A percentile compares a stretch with the other conserved stretches of the same genome.
Conservation (phyloP, 2,888 invertebrate species). For the Ectropis crepuscularia region DNA sequence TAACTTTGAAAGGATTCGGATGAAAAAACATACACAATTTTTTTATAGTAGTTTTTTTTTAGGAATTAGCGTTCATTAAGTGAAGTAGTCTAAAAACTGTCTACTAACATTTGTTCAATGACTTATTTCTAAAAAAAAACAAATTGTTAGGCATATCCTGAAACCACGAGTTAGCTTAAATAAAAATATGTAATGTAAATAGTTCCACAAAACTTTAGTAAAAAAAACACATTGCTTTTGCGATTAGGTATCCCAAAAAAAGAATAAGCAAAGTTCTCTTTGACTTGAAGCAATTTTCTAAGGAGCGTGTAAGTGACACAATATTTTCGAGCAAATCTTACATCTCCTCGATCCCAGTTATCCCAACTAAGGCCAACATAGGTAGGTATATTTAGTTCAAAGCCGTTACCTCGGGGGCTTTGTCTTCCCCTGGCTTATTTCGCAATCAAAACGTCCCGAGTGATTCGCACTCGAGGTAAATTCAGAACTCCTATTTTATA, state of each 20-base stretch:
- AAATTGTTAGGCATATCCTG: too few species aligned
- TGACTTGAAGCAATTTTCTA: slow-evolving; percentile 10
- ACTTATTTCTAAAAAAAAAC: too few species aligned
- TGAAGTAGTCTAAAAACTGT: too few species aligned
- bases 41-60: too few species aligned
- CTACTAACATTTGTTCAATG: too few species aligned
- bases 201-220: too few species aligned
- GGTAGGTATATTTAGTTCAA: slow-evolving; percentile 49
- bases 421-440: slow-evolving; percentile 58
- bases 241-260: not conserved
- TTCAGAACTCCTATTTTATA: slow-evolving; percentile 35
- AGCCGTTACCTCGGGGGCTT: slow-evolving; percentile 52
- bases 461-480: slow-evolving; percentile 41
- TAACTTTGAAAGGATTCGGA: too few species aligned
- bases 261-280: slow-evolving; percentile 4
- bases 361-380: slow-evolving; percentile 17
- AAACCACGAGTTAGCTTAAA: too few species aligned
- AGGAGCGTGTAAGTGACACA: slow-evolving; percentile 15
- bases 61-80: too few species aligned
- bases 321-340: slow-evolving; percentile 12
- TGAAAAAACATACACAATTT: too few species aligned
- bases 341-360: slow-evolving; percentile 19
- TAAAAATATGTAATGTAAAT: too few species aligned
- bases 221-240: too few species aligned
- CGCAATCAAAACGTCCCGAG: slow-evolving; percentile 56